Conservation (phyloP, 1,140 invertebrate species). For the Ctenoplectra terminalis region DNA sequence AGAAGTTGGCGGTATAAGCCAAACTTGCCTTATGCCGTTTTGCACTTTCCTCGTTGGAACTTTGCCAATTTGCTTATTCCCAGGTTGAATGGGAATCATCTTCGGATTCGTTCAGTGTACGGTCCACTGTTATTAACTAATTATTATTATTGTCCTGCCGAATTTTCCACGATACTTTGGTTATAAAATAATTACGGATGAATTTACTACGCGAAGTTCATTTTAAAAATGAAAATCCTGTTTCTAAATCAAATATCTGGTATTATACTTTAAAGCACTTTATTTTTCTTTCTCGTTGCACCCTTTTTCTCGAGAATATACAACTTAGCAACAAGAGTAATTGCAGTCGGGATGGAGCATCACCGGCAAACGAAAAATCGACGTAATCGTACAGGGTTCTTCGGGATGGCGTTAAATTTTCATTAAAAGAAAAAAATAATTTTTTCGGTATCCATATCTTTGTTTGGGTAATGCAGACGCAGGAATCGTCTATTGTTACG, state of each 20-base stretch:
- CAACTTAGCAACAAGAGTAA: not conserved
- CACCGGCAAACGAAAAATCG: not conserved
- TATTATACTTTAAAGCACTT: no score
- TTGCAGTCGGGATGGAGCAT: not conserved
- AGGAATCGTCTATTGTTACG: not conserved
- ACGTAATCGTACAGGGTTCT: not conserved
- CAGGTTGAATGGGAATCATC: not conserved
- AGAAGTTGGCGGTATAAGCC: conserved; percentile 38
- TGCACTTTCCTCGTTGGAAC: not conserved
- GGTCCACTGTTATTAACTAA: not conserved
- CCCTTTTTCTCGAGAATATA: no score
- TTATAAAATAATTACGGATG: no score
- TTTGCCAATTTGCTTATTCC: not conserved
- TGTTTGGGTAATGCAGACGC: not conserved
- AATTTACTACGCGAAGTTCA: no score
- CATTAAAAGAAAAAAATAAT: not conserved
- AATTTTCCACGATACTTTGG: not conserved
- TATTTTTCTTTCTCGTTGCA: no score
- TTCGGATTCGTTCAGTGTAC: not conserved
- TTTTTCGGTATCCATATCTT: not conserved
- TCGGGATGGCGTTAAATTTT: not conserved
- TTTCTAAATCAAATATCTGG: no score
- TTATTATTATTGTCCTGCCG: not conserved
- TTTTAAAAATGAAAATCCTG: no score
- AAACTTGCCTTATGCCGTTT: conserved; percentile 42